These are phyloP conservation scores for Euproctis similis DNA, from an alignment of 2,888 invertebrate species.

Conservation along the genomic window DNA sequence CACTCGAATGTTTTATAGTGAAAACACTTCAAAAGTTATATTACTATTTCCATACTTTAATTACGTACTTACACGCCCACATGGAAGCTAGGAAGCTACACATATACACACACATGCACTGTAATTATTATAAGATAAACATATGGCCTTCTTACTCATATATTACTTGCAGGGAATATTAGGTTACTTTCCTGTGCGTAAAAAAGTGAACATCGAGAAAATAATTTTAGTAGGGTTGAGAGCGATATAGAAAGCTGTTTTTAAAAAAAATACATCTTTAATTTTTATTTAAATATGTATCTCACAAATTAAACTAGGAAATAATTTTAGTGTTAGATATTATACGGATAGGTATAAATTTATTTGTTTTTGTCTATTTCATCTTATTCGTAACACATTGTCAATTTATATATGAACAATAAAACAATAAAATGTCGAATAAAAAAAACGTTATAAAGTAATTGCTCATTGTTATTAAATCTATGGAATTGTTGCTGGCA, in stretches of 20 bases:
- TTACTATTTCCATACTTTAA: slow-evolving; percentile 74
- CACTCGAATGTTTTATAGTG: slow-evolving; percentile 71
- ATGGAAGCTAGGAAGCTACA: slow-evolving; percentile 33
- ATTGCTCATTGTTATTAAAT: slow-evolving; percentile 54
- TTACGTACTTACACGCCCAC: slow-evolving; percentile 59
- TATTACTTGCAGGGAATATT: slow-evolving; percentile 42
- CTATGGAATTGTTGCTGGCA: slow-evolving; percentile 50
- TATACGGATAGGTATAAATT: slow-evolving; percentile 7
- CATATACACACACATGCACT: slow-evolving; percentile 34
- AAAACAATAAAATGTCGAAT: slow-evolving; percentile 26
- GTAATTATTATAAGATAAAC: slow-evolving; percentile 61
- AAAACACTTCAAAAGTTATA: slow-evolving; percentile 74
- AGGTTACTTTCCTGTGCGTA: slow-evolving; percentile 43
- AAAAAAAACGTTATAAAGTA: slow-evolving; percentile 43
- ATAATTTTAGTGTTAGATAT: slow-evolving; percentile 4
- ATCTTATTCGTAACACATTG: too few species aligned
- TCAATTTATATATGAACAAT: slow-evolving; percentile 18
- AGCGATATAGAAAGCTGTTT: not conserved
- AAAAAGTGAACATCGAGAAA: slow-evolving; percentile 15
- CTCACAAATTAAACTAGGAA: not conserved
- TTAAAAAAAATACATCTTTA: slow-evolving; percentile 1
- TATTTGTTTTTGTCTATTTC: too few species aligned
- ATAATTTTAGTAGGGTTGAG: slow-evolving; percentile 1
- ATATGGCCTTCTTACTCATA: slow-evolving; percentile 57
- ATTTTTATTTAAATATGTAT: slow-evolving; percentile 9